Conservation (phyloP, 2,888 invertebrate genomes). For the Drosophila heteroneura region DNA sequence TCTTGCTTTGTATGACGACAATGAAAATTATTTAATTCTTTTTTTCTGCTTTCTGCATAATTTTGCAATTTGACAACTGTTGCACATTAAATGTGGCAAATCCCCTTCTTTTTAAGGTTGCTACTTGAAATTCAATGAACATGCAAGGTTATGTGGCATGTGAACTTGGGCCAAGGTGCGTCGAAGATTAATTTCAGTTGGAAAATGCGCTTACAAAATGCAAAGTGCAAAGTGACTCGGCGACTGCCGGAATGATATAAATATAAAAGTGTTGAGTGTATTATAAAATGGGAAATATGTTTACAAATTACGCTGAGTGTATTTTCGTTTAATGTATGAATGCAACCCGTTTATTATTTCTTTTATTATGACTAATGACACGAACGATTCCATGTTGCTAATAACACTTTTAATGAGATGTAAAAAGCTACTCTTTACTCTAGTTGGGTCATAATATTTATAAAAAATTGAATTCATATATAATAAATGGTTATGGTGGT, state of each 20-base stretch:
- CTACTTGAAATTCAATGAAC: constrained; percentile 53
- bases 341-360: not conserved
- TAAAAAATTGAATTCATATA: not conserved
- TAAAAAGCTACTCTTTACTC: not conserved
- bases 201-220: constrained; percentile 42
- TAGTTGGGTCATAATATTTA: not conserved
- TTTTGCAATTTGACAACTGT: constrained; percentile 70
- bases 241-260: constrained; percentile 3
- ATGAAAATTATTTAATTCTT: constrained; percentile 56
- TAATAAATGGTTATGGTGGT: not conserved
- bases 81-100: constrained; percentile 46
- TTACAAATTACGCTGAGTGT: not conserved
- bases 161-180: constrained; percentile 46
- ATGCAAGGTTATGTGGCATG: constrained; percentile 38
- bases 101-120: constrained; percentile 50
- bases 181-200: constrained; percentile 44
- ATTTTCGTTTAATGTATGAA: not conserved
- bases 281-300: not conserved
- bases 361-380: not conserved
- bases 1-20: constrained; percentile 40
- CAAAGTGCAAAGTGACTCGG: constrained; percentile 39
- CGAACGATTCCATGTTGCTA: not conserved
- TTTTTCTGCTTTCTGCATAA: constrained; percentile 58
- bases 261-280: not conserved
- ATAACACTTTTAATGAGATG: not conserved